Evolutionary conservation across 1,140 invertebrate species (phyloP).

Genomic region (Bombus vancouverensis): DNA sequence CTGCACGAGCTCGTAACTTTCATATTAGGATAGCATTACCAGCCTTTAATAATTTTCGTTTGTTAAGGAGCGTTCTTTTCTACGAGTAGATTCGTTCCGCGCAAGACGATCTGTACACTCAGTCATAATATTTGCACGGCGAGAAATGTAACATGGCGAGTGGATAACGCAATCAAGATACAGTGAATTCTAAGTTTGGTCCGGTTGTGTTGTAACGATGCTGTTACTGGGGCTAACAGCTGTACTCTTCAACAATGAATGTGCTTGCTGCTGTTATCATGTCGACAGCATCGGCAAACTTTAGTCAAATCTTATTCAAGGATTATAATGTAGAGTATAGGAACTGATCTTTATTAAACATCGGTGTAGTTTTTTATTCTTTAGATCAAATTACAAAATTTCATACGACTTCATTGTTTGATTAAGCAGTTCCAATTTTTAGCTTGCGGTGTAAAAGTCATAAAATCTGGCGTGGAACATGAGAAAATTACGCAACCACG

Average conservation of each 20-base stretch:
- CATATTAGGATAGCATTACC: slow-evolving; percentile 64
- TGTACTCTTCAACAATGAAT: neutral
- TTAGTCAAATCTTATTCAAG: neutral
- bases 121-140: slow-evolving; percentile 43
- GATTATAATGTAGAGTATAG: neutral
- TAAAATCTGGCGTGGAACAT: no score
- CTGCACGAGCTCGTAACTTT: slow-evolving; percentile 56
- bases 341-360: neutral
- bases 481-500: no score
- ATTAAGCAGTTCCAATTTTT: no score
- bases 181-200: neutral
- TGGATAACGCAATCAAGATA: neutral
- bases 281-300: neutral
- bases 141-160: neutral
- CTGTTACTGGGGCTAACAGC: neutral
- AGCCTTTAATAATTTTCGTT: slow-evolving; percentile 59
- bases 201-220: neutral
- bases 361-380: neutral
- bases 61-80: slow-evolving; percentile 35
- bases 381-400: no score
- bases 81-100: neutral
- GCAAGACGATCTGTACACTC: neutral
- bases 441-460: no score
- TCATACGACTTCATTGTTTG: no score
- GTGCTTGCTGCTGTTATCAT: neutral